Evolutionary conservation across 2,888 invertebrate species (phyloP).

Genomic region (Acanthococcus lagerstroemiae): DNA sequence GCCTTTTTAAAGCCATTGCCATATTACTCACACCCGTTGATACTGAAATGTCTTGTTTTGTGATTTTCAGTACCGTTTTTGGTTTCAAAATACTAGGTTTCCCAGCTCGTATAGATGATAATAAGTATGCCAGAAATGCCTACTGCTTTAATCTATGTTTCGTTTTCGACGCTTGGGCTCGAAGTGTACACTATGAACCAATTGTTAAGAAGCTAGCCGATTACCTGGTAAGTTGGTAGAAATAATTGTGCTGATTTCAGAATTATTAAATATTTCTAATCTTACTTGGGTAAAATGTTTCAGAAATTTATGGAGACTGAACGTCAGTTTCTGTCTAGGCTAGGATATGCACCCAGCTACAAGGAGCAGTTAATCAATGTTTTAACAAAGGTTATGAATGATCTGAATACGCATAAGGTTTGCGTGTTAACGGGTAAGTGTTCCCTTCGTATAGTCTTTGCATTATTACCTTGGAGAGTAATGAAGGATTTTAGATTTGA

Average conservation of each 20-base stretch:
- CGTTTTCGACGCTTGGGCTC: slow-evolving; percentile 79
- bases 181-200: slow-evolving; percentile 86
- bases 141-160: slow-evolving; percentile 92
- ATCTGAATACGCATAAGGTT: slow-evolving; percentile 68
- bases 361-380: slow-evolving; percentile 62
- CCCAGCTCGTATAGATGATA: slow-evolving; percentile 79
- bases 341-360: slow-evolving; percentile 48
- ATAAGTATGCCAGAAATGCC: slow-evolving; percentile 85
- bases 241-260: neutral
- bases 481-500: slow-evolving; percentile 38
- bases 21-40: neutral
- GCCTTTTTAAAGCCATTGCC: slow-evolving; percentile 7
- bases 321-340: slow-evolving; percentile 67
- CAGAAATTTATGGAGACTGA: slow-evolving; percentile 78
- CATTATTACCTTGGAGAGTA: no score
- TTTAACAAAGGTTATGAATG: slow-evolving; percentile 64
- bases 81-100: slow-evolving; percentile 86
- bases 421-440: slow-evolving; percentile 60
- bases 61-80: slow-evolving; percentile 52
- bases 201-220: slow-evolving; percentile 89
- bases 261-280: slow-evolving; percentile 17
- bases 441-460: no score
- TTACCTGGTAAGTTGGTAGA: slow-evolving; percentile 57
- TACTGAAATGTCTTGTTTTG: neutral
- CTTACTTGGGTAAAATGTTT: no score